Conservation (phyloP, 2,113 vertebrate genomes). For the Alethe diademata region DNA sequence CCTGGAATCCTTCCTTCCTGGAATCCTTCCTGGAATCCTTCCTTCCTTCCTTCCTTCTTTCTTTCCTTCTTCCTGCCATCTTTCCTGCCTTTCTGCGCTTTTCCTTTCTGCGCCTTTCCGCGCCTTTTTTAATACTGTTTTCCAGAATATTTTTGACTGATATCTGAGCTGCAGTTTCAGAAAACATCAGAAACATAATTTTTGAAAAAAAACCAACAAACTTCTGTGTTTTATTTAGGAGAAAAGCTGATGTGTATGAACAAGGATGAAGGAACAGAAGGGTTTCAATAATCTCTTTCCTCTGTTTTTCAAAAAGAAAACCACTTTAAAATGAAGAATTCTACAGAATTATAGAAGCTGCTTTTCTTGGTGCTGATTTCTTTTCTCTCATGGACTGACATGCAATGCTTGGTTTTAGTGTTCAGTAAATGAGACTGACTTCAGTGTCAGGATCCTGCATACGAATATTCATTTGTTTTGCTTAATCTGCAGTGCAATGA, state of each 20-base stretch:
- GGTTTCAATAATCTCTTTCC: not conserved
- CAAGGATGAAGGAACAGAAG: not conserved
- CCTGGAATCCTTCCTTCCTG: too few relatives aligned
- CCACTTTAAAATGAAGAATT: not conserved
- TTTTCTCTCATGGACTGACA: not conserved
- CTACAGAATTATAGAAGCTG: not conserved
- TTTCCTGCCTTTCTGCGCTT: not conserved
- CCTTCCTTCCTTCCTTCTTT: too few relatives aligned
- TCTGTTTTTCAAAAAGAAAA: not conserved
- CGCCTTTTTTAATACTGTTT: not conserved
- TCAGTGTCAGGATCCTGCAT: not conserved
- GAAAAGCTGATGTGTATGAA: not conserved
- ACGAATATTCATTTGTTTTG: not conserved
- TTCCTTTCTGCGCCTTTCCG: not conserved
- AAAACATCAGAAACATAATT: not conserved
- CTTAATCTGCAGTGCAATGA: conserved; percentile 81
- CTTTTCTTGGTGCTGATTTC: not conserved
- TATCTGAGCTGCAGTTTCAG: not conserved
- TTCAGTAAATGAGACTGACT: not conserved
- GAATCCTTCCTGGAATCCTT: too few relatives aligned
- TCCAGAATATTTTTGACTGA: not conserved
- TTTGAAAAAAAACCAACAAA: not conserved
- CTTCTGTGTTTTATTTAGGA: not conserved
- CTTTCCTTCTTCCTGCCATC: too few relatives aligned
- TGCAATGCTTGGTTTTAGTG: not conserved